Conservation (phyloP, 2,888 invertebrate species). For the Amiota communis region DNA sequence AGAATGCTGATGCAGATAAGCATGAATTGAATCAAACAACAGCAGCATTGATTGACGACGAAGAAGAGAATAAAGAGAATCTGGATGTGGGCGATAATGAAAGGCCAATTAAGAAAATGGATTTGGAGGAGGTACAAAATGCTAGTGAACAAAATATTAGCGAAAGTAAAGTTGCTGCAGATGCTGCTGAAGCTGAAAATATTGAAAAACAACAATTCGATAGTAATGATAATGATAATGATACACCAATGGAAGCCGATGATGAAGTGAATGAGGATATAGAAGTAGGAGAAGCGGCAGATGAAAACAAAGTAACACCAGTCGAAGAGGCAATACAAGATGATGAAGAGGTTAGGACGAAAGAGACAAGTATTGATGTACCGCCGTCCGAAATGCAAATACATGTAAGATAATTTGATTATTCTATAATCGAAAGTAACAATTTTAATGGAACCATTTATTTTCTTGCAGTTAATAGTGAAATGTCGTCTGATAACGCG, state of each 20-base stretch:
- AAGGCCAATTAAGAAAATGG: background rate
- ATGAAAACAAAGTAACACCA: constrained; percentile 12
- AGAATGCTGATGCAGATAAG: constrained; percentile 41
- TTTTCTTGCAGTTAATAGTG: constrained; percentile 78
- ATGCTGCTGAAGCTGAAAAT: constrained; percentile 17
- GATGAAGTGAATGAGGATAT: background rate
- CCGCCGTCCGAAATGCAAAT: constrained; percentile 75
- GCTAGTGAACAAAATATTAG: constrained; percentile 25
- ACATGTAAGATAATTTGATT: constrained; percentile 73
- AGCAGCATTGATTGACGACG: constrained; percentile 34
- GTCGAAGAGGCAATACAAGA: constrained; percentile 35
- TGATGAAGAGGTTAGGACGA: constrained; percentile 55
- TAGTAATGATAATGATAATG: constrained; percentile 12
- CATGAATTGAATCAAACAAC: constrained; percentile 36
- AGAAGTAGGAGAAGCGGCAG: constrained; percentile 25
- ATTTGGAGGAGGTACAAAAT: background rate
- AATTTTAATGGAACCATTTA: constrained; percentile 1
- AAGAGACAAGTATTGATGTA: constrained; percentile 45
- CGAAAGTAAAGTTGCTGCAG: constrained; percentile 35
- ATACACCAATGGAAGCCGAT: background rate
- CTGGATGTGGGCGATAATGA: constrained; percentile 29
- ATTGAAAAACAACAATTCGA: constrained; percentile 30
- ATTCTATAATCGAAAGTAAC: background rate
- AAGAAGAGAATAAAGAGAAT: constrained; percentile 35
- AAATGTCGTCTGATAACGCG: constrained; percentile 86